Evolutionary conservation across 2,888 invertebrate genomes (phyloP).

Genomic region (Ametastegia equiseti): DNA sequence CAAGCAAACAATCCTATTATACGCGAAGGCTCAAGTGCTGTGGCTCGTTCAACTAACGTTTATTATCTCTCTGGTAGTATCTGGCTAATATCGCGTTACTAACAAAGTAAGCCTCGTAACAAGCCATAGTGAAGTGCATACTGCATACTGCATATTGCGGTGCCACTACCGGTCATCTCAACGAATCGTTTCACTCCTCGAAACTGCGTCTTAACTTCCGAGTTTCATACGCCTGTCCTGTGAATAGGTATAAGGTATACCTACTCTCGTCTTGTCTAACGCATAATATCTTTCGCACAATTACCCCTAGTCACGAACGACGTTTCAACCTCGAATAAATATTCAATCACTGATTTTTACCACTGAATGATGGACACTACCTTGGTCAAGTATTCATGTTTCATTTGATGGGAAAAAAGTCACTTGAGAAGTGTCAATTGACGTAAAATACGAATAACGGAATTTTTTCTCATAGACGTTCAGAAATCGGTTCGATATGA

Average conservation of each 20-base stretch:
- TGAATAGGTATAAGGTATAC: no score
- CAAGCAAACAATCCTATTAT: conserved; percentile 32
- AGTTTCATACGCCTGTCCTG: neutral
- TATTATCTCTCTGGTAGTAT: conserved; percentile 32
- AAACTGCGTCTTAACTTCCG: conserved; percentile 14
- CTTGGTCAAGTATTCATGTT: no score
- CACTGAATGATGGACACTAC: no score
- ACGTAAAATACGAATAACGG: no score
- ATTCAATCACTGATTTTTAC: neutral
- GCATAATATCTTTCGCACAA: neutral
- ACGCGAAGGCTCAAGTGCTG: neutral
- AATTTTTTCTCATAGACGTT: no score
- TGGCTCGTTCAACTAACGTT: conserved; percentile 15
- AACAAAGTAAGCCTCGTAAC: conserved; percentile 36
- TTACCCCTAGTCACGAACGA: neutral
- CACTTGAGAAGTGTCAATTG: no score
- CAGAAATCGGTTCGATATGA: no score
- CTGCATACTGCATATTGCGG: no score
- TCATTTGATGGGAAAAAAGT: no score
- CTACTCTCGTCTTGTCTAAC: neutral
- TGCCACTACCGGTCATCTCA: conserved; percentile 19
- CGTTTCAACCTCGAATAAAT: neutral
- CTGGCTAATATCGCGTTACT: conserved; percentile 41
- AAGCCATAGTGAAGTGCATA: neutral
- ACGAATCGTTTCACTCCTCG: neutral